Evolutionary conservation across 2,113 vertebrate species (phyloP).

Genomic region (Fregata magnificens): DNA sequence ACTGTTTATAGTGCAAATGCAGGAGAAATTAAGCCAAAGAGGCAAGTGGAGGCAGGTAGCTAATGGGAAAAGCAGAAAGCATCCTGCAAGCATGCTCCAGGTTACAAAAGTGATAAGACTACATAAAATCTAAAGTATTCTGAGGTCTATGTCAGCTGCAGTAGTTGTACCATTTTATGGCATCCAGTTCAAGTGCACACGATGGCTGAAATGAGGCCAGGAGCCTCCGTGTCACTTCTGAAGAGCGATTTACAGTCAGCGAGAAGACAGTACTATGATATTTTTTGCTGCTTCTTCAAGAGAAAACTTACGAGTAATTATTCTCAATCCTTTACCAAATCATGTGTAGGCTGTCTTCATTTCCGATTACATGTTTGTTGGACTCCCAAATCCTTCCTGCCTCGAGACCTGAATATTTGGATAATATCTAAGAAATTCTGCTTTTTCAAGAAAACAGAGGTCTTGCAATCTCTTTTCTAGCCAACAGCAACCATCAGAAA

Average conservation of each 20-base stretch:
- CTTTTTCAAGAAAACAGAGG: background rate
- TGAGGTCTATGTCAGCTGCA: background rate
- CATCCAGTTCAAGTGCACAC: background rate
- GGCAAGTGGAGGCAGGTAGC: background rate
- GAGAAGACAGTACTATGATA: background rate
- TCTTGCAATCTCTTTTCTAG: background rate
- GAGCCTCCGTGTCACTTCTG: background rate
- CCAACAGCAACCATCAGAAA: background rate
- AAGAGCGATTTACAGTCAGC: background rate
- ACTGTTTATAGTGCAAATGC: background rate
- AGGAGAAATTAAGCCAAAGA: background rate
- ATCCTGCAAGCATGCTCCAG: background rate
- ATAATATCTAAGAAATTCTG: background rate
- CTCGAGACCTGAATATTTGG: background rate
- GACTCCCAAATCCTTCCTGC: background rate
- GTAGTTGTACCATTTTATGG: background rate
- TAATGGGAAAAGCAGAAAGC: background rate
- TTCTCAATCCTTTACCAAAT: background rate
- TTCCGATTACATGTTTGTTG: background rate
- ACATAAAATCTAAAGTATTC: background rate
- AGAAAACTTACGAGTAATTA: background rate
- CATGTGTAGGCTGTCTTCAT: background rate
- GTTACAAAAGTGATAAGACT: background rate
- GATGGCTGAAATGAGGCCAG: background rate
- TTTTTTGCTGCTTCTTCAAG: background rate